These are phyloP conservation scores for Arenicola marina DNA, from an alignment of 2,888 invertebrate species.

Conservation along the genomic window DNA sequence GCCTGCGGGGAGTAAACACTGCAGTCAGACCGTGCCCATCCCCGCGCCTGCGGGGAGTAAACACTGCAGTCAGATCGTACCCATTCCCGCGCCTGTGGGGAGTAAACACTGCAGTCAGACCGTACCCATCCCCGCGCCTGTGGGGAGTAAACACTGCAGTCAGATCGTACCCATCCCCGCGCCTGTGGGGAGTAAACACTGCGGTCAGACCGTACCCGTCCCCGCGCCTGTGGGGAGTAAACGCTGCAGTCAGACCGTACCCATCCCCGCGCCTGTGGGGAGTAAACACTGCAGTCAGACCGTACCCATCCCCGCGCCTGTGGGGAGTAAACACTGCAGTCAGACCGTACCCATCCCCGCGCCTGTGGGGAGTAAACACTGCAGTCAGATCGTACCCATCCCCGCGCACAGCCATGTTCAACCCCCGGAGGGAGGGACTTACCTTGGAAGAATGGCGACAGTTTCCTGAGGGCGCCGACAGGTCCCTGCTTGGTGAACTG, in stretches of 20 bases:
- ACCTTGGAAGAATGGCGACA: conserved; percentile 89
- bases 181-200: too few species aligned
- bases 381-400: conserved; percentile 87
- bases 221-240: conserved; percentile 92
- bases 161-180: conserved; percentile 90
- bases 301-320: conserved; percentile 90
- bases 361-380: too few species aligned
- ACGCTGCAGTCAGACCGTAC: too few species aligned
- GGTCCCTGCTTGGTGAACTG: conserved; percentile 91
- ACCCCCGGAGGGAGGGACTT: too few species aligned
- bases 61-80: too few species aligned
- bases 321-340: too few species aligned
- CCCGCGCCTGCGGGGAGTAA: conserved; percentile 92
- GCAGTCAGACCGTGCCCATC: conserved; percentile 87
- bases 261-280: conserved; percentile 89
- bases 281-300: too few species aligned
- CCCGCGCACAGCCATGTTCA: conserved; percentile 92
- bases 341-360: conserved; percentile 90
- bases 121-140: conserved; percentile 90
- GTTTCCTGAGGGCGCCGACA: conserved; percentile 86
- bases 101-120: too few species aligned
- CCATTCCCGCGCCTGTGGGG: conserved; percentile 89
- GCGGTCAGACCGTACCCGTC: conserved; percentile 87
- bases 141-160: too few species aligned
- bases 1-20: too few species aligned